These are phyloP conservation scores for Spodoptera exigua DNA, from an alignment of 2,888 invertebrate genomes.

Conservation along the genomic window DNA sequence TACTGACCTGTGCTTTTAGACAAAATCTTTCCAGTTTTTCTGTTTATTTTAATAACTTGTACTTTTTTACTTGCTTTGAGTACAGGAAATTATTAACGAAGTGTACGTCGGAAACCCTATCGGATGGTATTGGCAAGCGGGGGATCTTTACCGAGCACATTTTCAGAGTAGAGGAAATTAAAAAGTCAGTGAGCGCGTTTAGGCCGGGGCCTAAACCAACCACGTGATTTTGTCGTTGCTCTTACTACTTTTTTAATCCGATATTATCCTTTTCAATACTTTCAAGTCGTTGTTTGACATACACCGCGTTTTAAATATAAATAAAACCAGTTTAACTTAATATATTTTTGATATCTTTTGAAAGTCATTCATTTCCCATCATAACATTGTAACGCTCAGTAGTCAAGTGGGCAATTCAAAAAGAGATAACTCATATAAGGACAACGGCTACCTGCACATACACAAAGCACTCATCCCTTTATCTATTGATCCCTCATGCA, in stretches of 20 bases:
- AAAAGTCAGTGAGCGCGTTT: conserved; percentile 47
- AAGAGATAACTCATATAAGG: conserved; percentile 23
- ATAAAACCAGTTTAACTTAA: no score
- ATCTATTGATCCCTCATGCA: conserved; percentile 78
- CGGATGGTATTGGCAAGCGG: conserved; percentile 53
- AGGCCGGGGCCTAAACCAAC: conserved; percentile 5
- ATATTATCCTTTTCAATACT: background rate
- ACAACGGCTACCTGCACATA: conserved; percentile 42
- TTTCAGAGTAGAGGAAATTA: conserved; percentile 53
- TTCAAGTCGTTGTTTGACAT: no score
- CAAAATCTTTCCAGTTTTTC: conserved; percentile 51
- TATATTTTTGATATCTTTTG: no score
- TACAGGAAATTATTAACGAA: conserved; percentile 59
- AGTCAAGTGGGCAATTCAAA: conserved; percentile 19
- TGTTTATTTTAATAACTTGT: conserved; percentile 53
- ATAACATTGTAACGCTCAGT: background rate
- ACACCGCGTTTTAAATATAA: no score
- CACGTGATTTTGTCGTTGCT: conserved; percentile 17
- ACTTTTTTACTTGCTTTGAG: conserved; percentile 46
- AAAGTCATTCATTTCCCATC: no score
- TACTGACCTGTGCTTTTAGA: conserved; percentile 59
- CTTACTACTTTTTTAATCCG: background rate
- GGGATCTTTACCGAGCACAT: conserved; percentile 44
- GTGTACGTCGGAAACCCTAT: conserved; percentile 55
- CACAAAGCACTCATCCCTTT: conserved; percentile 65